A percentile compares a stretch with the other conserved stretches of the same genome.
Conservation (phyloP, 2,797 vertebrate genomes). For the Pseudopleuronectes americanus region DNA sequence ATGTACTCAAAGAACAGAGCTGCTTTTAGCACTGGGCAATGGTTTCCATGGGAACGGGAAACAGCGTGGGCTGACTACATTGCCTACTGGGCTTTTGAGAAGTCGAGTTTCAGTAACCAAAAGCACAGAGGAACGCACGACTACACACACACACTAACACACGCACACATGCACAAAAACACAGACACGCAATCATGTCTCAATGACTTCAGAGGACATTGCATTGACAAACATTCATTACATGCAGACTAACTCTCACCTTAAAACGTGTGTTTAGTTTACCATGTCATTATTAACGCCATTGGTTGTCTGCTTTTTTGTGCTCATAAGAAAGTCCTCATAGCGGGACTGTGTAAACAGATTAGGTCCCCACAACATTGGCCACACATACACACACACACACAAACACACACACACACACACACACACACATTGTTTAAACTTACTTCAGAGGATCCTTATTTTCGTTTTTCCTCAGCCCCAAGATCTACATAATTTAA, state of each 20-base stretch:
- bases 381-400: slow-evolving; percentile 7
- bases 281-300: not conserved
- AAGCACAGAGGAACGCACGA: slow-evolving; percentile 51
- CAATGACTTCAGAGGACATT: not conserved
- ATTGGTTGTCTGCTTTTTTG: no score
- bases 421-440: slow-evolving; percentile 13
- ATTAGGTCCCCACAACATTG: not conserved
- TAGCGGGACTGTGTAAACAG: no score
- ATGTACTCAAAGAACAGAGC: slow-evolving; percentile 53
- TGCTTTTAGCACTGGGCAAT: slow-evolving; percentile 76
- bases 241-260: not conserved
- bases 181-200: not conserved
- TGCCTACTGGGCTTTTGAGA: slow-evolving; percentile 78
- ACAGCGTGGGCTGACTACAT: slow-evolving; percentile 84
- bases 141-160: not conserved
- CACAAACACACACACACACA: slow-evolving; percentile 14
- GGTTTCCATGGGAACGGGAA: slow-evolving; percentile 83
- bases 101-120: slow-evolving; percentile 65
- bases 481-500: not conserved
- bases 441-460: slow-evolving; percentile 17
- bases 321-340: no score
- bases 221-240: not conserved
- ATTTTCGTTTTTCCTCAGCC: not conserved
- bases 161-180: slow-evolving; percentile 10
- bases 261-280: not conserved